Evolutionary conservation across 2,888 invertebrate species (phyloP).

Genomic region (Suillia variegata): DNA sequence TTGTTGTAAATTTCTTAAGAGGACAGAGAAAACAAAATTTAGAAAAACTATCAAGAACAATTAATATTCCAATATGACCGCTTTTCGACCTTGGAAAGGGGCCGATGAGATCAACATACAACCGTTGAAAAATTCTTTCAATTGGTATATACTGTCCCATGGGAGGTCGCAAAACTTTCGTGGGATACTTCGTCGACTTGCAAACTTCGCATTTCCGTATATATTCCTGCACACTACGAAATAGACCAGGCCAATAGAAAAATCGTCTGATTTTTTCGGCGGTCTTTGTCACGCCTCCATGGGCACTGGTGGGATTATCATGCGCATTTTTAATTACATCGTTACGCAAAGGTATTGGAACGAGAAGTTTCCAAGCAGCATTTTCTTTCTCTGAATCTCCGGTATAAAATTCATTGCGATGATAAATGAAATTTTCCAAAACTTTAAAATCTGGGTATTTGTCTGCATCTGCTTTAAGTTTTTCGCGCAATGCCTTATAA

Average conservation of each 20-base stretch:
- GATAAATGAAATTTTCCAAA: neutral
- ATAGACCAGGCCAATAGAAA: slow-evolving; percentile 10
- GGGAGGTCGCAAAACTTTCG: slow-evolving; percentile 2
- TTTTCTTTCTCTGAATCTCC: neutral
- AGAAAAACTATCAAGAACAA: neutral
- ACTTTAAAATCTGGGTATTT: neutral
- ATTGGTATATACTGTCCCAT: neutral
- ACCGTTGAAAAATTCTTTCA: slow-evolving; percentile 13
- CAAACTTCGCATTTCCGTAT: slow-evolving; percentile 6
- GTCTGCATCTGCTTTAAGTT: neutral
- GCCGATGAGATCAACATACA: slow-evolving; percentile 14
- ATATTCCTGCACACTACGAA: neutral
- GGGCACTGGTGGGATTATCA: slow-evolving; percentile 5
- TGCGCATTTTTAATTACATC: slow-evolving; percentile 2
- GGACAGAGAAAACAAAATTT: neutral
- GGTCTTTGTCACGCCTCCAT: slow-evolving; percentile 15
- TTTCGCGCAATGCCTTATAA: neutral
- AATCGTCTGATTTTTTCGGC: slow-evolving; percentile 1
- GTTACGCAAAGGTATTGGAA: neutral
- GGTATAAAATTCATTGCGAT: neutral
- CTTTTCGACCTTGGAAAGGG: neutral
- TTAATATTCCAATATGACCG: no score
- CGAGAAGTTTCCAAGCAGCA: neutral
- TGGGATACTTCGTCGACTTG: slow-evolving; percentile 9
- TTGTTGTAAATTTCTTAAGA: neutral